Percentiles rank a stretch among this genome's conserved stretches.
phyloP scores from a whole-genome alignment of 2,113 vertebrate species.

The Hippocampus guttulatus region DNA sequence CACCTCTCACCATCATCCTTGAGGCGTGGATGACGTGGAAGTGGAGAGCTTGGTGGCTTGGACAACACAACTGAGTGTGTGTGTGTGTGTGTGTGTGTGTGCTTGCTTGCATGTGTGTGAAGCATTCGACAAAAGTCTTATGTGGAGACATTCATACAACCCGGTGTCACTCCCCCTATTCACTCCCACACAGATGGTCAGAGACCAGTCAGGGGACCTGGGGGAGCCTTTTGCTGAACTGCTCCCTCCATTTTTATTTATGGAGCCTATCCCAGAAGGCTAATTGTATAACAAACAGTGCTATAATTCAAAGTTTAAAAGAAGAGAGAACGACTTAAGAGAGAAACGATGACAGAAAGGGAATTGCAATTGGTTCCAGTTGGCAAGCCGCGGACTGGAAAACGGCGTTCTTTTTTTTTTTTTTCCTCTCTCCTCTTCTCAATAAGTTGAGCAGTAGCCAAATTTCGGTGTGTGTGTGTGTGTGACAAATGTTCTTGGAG shows the following conservation, averaged over 20 bases:
- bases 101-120: background rate
- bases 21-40: conserved; percentile 43
- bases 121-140: conserved; percentile 27
- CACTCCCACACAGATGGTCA: conserved; percentile 49
- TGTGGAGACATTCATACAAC: conserved; percentile 46
- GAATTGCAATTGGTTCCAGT: conserved; percentile 44
- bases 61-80: conserved; percentile 4
- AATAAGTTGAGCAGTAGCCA: conserved; percentile 28
- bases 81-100: conserved; percentile 6
- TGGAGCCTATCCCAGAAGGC: conserved; percentile 56
- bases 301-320: conserved; percentile 56
- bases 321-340: conserved; percentile 31
- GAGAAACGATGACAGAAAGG: conserved; percentile 42
- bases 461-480: conserved; percentile 29
- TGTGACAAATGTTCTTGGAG: conserved; percentile 49
- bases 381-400: conserved; percentile 39
- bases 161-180: conserved; percentile 14
- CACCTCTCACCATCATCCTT: conserved; percentile 44
- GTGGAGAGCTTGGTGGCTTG: conserved; percentile 28
- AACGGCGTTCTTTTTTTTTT: background rate
- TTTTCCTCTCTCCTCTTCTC: background rate
- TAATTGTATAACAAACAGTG: conserved; percentile 77
- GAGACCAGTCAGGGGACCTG: conserved; percentile 35
- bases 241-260: conserved; percentile 61
- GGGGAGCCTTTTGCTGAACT: conserved; percentile 55